Evolutionary conservation across 2,113 vertebrate species (phyloP).

Genomic region (Ceyx cyanopectus): DNA sequence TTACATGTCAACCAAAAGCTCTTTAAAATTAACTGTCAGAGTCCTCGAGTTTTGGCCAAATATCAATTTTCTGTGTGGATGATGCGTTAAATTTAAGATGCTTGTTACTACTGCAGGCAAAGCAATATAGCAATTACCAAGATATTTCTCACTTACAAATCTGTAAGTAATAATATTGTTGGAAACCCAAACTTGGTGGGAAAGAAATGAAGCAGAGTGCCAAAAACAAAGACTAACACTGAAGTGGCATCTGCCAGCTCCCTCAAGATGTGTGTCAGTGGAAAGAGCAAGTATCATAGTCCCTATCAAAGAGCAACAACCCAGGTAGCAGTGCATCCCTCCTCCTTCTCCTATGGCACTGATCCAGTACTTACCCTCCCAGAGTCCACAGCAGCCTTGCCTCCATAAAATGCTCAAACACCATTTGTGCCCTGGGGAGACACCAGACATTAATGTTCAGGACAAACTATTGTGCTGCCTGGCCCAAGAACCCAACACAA

Average conservation of each 20-base stretch:
- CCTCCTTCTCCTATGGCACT: background rate
- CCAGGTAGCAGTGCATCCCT: background rate
- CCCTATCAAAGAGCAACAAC: background rate
- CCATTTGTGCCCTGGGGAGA: fast-evolving
- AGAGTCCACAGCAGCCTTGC: background rate
- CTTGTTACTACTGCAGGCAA: constrained; percentile 6
- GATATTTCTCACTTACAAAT: constrained; percentile 55
- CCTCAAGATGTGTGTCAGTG: fast-evolving
- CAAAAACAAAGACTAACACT: background rate
- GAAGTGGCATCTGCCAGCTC: background rate
- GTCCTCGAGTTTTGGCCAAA: background rate
- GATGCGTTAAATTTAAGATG: constrained; percentile 46
- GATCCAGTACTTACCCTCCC: background rate
- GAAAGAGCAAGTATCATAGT: fast-evolving
- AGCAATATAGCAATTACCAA: constrained; percentile 60
- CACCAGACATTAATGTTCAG: background rate
- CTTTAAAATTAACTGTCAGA: constrained; percentile 58
- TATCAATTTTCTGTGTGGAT: constrained; percentile 58
- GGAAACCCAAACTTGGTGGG: background rate
- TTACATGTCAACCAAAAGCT: constrained; percentile 37
- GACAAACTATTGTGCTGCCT: background rate
- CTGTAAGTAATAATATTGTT: constrained; percentile 39
- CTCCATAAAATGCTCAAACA: background rate
- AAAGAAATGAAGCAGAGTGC: background rate
- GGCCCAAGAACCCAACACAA: background rate